Evolutionary conservation across 92 coral and sea anemone genomes (phyloP), one percentile per base, ranked within the genome.

Genomic region (Umimayanthus chanpuru): DNA sequence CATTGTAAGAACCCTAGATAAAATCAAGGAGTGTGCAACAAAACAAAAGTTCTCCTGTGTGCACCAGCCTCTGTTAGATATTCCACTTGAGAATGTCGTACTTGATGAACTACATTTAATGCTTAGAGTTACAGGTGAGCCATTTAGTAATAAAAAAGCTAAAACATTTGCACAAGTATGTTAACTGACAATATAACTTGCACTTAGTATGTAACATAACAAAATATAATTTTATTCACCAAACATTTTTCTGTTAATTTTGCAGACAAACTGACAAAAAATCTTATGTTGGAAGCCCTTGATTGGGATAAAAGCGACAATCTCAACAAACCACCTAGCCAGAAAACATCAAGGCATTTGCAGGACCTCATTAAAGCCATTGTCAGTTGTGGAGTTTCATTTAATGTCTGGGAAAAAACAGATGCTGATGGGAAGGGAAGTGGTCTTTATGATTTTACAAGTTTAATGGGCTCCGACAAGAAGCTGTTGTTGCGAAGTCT

Each of bases 381-480:
- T 47, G 53, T 44, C 5, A 85, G 90, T 81, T 92, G 90, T 79
- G 94, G 94, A 2, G 55, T 92, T 4, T 85, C 81, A 0, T 92
- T 90, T 50, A 76, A 55, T 76, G 86, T 92, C 0, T 90, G 91
- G 94, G 94, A 87, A 40, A 92, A 92, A 66, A 77, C 66, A 56
- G 88, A 92, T 81, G 89, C 88, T 0, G 92, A 90, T 86, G 91
- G 94, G 4, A 92, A 89, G 81, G 94, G 90, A 5, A 92, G 91
- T 80, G 93, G 94, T 9, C 44, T 71, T 11, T 92, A 86, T 70
- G 94, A 92, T 70, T 90, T 92, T 28, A 92, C 93, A 49, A 92
- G 94, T 79, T 71, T 90, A 26, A 92, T 92, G 94, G 94, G 94
- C 9, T 77, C 93, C 25, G 93, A 90, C 85, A 92, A 92, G 85